Percentiles rank a stretch among this genome's conserved stretches.
These are phyloP conservation scores for Mobula birostris DNA, from an alignment of 2,113 vertebrate genomes.

Conservation along the genomic window DNA sequence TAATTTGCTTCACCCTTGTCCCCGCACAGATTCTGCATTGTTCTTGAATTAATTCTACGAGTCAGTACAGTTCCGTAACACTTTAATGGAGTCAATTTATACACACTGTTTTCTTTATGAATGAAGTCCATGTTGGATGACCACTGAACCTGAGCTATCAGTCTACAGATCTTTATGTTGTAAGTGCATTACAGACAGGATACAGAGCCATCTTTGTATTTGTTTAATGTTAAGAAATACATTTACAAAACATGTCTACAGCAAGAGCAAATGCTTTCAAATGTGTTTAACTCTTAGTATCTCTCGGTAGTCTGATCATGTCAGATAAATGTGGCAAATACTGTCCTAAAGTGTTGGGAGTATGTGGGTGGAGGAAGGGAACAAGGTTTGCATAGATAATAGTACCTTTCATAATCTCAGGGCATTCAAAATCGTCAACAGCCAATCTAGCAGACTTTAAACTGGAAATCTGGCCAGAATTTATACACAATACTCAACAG, in stretches of 20 bases:
- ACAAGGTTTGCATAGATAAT: neutral
- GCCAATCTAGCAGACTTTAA: neutral
- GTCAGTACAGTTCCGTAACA: neutral
- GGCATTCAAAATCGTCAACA: too few relatives aligned
- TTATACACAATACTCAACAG: neutral
- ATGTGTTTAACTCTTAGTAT: neutral
- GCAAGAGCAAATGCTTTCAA: neutral
- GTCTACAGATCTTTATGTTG: neutral
- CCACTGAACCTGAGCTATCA: neutral
- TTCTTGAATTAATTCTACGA: neutral
- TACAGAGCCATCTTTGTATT: neutral
- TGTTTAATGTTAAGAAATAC: neutral
- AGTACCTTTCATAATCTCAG: neutral
- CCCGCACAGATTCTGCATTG: neutral
- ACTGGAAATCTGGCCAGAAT: neutral
- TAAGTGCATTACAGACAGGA: neutral
- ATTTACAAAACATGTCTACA: neutral
- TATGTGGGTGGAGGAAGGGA: neutral
- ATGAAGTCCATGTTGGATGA: neutral
- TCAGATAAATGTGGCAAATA: neutral
- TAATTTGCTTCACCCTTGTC: neutral
- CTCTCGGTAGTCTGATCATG: neutral
- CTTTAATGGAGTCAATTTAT: neutral
- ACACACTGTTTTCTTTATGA: neutral
- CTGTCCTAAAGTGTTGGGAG: neutral